These are phyloP conservation scores for Galeopterus variegatus DNA, from an alignment of 2,113 vertebrate genomes.

Conservation along the genomic window DNA sequence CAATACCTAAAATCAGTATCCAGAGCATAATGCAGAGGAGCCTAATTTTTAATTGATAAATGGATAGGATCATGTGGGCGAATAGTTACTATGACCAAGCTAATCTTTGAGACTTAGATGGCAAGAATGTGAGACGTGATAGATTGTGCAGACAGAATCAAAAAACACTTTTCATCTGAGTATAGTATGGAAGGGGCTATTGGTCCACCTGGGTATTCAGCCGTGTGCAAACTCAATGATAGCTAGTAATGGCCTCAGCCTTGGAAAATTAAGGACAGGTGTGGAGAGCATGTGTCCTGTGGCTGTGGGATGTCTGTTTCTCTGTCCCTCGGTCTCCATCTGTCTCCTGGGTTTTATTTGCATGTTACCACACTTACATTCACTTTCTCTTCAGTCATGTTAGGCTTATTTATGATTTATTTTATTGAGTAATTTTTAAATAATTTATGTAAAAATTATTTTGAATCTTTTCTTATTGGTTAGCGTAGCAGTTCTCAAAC, in stretches of 20 bases:
- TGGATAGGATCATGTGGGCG: background rate
- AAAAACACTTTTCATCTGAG: background rate
- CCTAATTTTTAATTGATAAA: background rate
- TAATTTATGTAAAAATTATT: background rate
- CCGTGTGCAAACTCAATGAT: background rate
- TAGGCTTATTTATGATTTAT: background rate
- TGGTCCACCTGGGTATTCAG: background rate
- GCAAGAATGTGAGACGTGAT: background rate
- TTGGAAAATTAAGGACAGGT: background rate
- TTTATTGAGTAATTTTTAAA: conserved; percentile 28
- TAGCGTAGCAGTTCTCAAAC: background rate
- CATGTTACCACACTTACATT: background rate
- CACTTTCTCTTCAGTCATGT: conserved; percentile 22
- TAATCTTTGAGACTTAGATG: background rate
- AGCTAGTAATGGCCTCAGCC: background rate
- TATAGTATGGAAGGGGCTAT: fast-evolving
- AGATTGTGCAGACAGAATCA: background rate
- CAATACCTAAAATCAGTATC: background rate
- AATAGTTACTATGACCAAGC: background rate
- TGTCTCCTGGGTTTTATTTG: background rate
- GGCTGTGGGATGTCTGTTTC: background rate
- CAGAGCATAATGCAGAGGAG: background rate
- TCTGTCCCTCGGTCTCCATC: background rate
- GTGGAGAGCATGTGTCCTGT: fast-evolving
- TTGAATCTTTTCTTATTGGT: conserved; percentile 17